Evolutionary conservation across 2,113 vertebrate species (phyloP).

Genomic region (Apodemus sylvaticus): DNA sequence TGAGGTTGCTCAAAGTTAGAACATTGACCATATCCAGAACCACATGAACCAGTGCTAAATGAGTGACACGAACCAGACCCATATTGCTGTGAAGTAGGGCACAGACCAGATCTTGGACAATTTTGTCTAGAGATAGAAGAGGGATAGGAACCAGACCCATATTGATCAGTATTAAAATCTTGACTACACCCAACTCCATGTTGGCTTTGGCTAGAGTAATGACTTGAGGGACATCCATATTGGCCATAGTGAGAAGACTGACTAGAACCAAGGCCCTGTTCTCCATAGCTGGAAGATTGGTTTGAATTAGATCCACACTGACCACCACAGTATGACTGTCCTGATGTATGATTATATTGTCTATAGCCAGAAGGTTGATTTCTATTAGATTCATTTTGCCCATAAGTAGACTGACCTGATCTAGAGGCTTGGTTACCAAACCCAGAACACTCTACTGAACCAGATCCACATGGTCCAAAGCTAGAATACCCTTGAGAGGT

Average conservation of each 20-base stretch:
- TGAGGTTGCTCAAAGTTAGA: neutral
- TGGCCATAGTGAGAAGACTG: neutral
- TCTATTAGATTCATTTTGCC: fast-evolving
- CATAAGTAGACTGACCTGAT: neutral
- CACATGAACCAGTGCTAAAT: neutral
- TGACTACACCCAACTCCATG: neutral
- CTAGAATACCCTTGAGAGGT: neutral
- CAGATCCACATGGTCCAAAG: fast-evolving
- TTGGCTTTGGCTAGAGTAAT: neutral
- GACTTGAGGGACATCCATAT: neutral
- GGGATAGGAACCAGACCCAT: neutral
- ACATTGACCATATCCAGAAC: neutral
- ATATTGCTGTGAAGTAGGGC: neutral
- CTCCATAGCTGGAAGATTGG: neutral
- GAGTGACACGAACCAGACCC: neutral
- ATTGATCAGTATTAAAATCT: neutral
- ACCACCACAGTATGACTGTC: neutral
- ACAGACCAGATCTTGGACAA: neutral
- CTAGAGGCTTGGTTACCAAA: neutral
- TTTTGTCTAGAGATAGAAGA: neutral
- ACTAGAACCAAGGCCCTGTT: neutral
- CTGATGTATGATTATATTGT: too few relatives aligned
- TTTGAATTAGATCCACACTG: neutral
- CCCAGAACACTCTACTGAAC: neutral
- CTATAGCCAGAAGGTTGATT: neutral